These are phyloP conservation scores for Acanthaster planci DNA, from an alignment of 35 echinoderm and acorn worm genomes.

Conservation along the genomic window DNA sequence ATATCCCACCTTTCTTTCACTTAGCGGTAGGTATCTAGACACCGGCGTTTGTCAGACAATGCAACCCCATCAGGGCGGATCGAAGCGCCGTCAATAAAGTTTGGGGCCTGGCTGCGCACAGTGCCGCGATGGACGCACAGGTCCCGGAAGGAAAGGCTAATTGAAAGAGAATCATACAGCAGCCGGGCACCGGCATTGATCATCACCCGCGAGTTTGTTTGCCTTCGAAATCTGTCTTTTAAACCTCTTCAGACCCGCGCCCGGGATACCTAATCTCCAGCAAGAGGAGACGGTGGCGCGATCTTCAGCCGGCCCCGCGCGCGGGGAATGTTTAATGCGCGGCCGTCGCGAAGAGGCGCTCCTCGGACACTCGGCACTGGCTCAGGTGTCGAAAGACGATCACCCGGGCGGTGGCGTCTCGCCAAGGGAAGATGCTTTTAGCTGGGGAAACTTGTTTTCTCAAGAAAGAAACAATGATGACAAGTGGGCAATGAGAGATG, in stretches of 20 bases:
- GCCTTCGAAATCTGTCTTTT: conserved; percentile 26
- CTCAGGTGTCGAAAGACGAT: conserved; percentile 22
- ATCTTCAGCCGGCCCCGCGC: neutral
- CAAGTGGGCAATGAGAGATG: conserved; percentile 17
- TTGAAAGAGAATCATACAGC: conserved; percentile 12
- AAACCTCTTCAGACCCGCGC: conserved; percentile 9
- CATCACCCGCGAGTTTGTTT: neutral
- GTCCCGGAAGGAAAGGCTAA: conserved; percentile 13
- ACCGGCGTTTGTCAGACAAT: neutral
- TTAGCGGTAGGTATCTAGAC: neutral
- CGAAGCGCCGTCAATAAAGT: conserved; percentile 5
- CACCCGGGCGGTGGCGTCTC: conserved; percentile 1
- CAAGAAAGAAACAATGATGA: conserved; percentile 34
- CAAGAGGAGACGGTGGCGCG: neutral
- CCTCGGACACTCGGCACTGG: neutral
- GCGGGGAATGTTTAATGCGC: neutral
- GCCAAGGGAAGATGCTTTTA: conserved; percentile 4
- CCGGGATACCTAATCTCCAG: conserved; percentile 15
- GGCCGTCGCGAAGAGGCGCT: neutral
- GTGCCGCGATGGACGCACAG: neutral
- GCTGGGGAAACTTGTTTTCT: conserved; percentile 33
- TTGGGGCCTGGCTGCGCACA: neutral
- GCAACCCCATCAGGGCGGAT: neutral
- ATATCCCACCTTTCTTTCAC: too few relatives aligned
- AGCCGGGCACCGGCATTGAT: conserved; percentile 7